Base-by-base conservation (phyloP, 2,888 invertebrate species). In the Amphipoea oculea region DNA sequence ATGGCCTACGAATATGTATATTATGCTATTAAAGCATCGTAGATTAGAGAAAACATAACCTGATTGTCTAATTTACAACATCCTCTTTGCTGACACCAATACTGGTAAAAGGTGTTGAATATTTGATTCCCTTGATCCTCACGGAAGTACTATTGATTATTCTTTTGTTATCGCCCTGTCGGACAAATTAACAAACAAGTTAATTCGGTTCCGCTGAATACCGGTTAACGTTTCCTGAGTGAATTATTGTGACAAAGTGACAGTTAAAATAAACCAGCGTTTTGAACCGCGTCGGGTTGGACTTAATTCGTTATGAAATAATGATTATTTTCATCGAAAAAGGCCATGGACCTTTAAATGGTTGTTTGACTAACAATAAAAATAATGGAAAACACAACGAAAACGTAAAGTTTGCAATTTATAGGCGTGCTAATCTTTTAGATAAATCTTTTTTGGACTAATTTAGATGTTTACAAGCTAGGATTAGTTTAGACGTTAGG, bases 161-260 rank as follows among this genome's bases (percentile, higher is more conserved):
- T 72, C 72, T 76, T 83, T 83, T 89, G 82, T 80, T 78, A 80
- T 78, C 76, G 69, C 67, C 23, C 60, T 62, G 63, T 78, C 67
- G 42, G 57, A 0, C 68, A 82, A 88, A 88, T 88, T 83, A 88
- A 86, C 81, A 85, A 90, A 89, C 86, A 89, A 77, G 74, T 84
- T 84, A 81, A 89, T 90, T 88, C 82, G 70, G 86, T 88, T 86
- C 81, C 79, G 84, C 82, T 68, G 57, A 82, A 75, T 51, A 62
- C 51, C 67, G 48, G 62, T 75, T 54, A 60, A 42, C 45, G 60
- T 69, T 82, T 85, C 71, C 81, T 72, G 72, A 40, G 42, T 54
- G 57, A 76, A 23, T 36, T 36, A 29, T 51, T 76, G 54, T 82
- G 57, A 81, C 67, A 71, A 78, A 84, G 23, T 71, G 66, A 62